Percentiles rank a stretch among this genome's conserved stretches.
Conservation (phyloP, 2,888 invertebrate genomes). For the Apamea monoglypha region DNA sequence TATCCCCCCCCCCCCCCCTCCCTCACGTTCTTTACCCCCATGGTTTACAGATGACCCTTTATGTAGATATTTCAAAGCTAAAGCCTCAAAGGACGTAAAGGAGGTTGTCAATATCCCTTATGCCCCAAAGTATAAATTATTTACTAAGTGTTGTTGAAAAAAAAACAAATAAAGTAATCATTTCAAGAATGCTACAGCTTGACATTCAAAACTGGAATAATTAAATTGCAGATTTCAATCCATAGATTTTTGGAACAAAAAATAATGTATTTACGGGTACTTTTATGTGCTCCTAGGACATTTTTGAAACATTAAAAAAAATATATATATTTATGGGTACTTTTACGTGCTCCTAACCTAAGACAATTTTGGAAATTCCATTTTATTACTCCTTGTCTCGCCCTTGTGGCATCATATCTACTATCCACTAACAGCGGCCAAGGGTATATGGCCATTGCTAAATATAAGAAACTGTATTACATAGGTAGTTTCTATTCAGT, state of each 20-base stretch:
- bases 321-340: not conserved
- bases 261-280: not conserved
- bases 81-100: not conserved
- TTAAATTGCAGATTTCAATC: slow-evolving; percentile 4
- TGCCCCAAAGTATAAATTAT: not conserved
- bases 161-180: slow-evolving; percentile 17
- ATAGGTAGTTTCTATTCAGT: slow-evolving; percentile 3
- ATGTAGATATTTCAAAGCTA: not conserved
- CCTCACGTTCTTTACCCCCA: not conserved
- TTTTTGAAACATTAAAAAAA: not conserved
- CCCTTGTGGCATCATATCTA: not conserved
- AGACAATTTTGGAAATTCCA: not conserved
- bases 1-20: too few species aligned
- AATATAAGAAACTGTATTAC: not conserved
- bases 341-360: not conserved
- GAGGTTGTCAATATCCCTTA: not conserved
- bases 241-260: not conserved
- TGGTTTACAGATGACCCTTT: not conserved
- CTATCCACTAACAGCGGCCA: not conserved
- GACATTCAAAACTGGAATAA: slow-evolving; percentile 32
- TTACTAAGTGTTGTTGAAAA: slow-evolving; percentile 4
- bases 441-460: not conserved
- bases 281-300: not conserved
- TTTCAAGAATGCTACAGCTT: slow-evolving; percentile 34
- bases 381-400: not conserved